phyloP scores from a whole-genome alignment of 2,113 vertebrate genomes.

The Cinclus mexicanus region DNA sequence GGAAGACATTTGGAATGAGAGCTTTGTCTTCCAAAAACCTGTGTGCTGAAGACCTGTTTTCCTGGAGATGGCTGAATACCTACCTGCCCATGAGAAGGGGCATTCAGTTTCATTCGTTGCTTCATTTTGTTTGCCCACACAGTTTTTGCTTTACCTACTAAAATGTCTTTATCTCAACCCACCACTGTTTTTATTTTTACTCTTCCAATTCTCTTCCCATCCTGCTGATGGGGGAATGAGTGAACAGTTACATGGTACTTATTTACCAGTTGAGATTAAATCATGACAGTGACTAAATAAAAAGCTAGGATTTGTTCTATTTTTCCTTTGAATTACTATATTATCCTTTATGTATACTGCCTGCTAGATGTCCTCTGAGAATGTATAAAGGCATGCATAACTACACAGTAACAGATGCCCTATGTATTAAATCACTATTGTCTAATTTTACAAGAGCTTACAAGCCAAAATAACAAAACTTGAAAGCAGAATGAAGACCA shows the following conservation, averaged over 20 bases:
- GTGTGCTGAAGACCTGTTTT: background rate
- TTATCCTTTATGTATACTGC: background rate
- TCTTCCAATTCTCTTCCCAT: background rate
- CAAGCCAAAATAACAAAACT: background rate
- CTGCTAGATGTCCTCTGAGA: background rate
- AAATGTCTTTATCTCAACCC: background rate
- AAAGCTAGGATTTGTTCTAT: background rate
- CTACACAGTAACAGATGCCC: background rate
- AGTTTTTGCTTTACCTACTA: background rate
- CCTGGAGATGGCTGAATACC: background rate
- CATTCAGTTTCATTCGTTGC: background rate
- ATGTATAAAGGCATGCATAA: background rate
- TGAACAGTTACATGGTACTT: background rate
- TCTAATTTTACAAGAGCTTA: background rate
- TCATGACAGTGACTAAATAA: background rate
- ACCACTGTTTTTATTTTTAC: background rate
- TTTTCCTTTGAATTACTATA: background rate
- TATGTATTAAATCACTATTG: background rate
- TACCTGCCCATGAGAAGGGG: background rate
- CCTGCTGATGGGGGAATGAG: background rate
- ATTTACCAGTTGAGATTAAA: background rate
- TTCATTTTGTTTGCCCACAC: fast-evolving
- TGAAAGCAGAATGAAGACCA: background rate
- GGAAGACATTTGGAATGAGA: background rate
- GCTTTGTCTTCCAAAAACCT: background rate